A percentile compares a stretch with the other conserved stretches of the same genome.
These are phyloP conservation scores for Antitype chi DNA, from an alignment of 2,888 invertebrate species.

Conservation along the genomic window DNA sequence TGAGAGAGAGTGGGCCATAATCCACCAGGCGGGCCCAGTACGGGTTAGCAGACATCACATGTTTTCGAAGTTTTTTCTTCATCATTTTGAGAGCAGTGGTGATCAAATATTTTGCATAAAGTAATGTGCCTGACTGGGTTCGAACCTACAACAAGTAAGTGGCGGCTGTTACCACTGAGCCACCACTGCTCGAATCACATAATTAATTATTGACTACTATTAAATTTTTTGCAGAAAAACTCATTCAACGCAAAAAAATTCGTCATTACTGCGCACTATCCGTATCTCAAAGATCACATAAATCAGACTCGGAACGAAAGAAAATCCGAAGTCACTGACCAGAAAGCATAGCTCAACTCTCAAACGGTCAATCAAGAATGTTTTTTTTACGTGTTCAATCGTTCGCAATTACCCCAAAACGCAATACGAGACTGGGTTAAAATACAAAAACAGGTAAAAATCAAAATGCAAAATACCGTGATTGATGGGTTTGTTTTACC, in stretches of 20 bases:
- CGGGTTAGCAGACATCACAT: background rate
- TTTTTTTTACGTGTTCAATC: conserved; percentile 59
- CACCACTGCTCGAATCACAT: background rate
- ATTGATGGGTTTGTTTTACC: conserved; percentile 77
- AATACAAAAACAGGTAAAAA: conserved; percentile 67
- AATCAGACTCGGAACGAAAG: background rate
- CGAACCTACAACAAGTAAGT: no score
- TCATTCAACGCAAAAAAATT: background rate
- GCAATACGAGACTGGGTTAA: conserved; percentile 64
- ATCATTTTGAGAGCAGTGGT: no score
- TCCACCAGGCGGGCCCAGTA: background rate
- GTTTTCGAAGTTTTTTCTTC: no score
- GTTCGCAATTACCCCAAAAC: conserved; percentile 58
- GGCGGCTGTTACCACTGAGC: no score
- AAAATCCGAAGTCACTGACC: conserved; percentile 25
- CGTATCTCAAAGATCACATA: background rate
- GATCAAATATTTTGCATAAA: no score
- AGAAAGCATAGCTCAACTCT: conserved; percentile 25
- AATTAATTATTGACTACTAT: background rate
- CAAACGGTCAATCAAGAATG: conserved; percentile 47
- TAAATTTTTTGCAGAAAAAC: background rate
- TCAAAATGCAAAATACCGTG: conserved; percentile 69
- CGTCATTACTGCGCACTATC: background rate
- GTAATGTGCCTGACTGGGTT: no score
- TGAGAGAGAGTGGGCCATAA: background rate